Base-by-base conservation (phyloP, 2,888 invertebrate genomes). In the Bibio marci region DNA sequence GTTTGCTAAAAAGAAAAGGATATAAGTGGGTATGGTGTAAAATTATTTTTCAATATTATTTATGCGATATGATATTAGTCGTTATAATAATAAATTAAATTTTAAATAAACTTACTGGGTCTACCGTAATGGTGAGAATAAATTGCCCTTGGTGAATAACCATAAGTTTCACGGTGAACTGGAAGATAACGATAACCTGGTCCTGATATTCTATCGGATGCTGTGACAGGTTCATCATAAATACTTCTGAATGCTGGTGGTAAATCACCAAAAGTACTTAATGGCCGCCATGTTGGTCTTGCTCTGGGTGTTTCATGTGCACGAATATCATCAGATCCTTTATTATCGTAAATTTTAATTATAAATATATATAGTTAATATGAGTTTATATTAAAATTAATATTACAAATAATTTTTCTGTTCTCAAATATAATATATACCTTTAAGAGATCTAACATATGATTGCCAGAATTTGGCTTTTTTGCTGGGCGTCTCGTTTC, bases 381-480 rank as follows among this genome's bases (percentile, higher is more conserved):
- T 18, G 15, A 30, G 26, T 32, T 34, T 30, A 40, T 27, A 41
- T 34, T 32, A 40, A 37, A n/a, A 22, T 22, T 39, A 34, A 17
- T 31, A 38, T 42, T 39, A 28, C 42, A 30, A 38, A 31, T 32
- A 35, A 32, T 13, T 38, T 11, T 22, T 22, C 22, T 22, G 4
- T 22, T 22, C 4, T 22, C 4, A 22, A 8, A 22, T 22, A 22
- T 22, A 22, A 22, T 22, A 22, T 6, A 22, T 22, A 87, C 87
- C 87, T 76, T 87, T 87, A 52, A 87, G 73, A 67, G 87, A 87
- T 66, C 87, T 77, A 64, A 87, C 83, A 65, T 81, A 87, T 59
- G 86, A 85, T 67, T 86, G 86, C 87, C 87, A 87, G 69, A 87
- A 87, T 70, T 77, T 87, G 63, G 87, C 87, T 70, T 87, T 87